Evolutionary conservation across 2,888 invertebrate species (phyloP).

Genomic region (Cryptus viduatorius): DNA sequence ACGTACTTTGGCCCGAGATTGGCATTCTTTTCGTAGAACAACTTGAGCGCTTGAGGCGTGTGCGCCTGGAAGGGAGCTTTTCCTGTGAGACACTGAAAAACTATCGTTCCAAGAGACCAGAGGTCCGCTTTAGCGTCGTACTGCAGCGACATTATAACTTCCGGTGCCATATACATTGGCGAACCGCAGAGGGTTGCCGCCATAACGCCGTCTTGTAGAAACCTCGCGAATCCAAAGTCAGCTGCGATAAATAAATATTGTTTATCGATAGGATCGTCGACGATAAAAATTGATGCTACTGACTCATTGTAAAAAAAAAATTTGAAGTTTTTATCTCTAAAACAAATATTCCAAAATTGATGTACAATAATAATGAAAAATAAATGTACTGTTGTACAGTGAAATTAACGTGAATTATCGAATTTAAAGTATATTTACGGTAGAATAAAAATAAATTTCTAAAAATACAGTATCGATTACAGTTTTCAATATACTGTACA

Average conservation of each 20-base stretch:
- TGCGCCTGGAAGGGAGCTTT: conserved; percentile 99
- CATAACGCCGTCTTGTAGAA: conserved; percentile 99
- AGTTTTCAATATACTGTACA: no score
- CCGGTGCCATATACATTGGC: conserved; percentile 99
- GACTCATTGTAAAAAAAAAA: no score
- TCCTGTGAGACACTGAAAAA: conserved; percentile 99
- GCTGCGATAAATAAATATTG: conserved; percentile 87
- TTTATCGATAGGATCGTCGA: background rate
- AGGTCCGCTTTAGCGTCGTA: conserved; percentile 99
- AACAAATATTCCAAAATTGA: no score
- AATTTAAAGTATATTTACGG: no score
- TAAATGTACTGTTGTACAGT: no score
- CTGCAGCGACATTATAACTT: conserved; percentile 99
- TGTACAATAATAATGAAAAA: no score
- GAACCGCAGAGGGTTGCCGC: conserved; percentile 99
- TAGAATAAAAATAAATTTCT: no score
- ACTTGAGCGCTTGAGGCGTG: conserved; percentile 98
- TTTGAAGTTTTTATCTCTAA: no score
- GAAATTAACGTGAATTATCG: no score
- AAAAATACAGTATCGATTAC: no score
- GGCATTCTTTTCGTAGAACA: conserved; percentile 97
- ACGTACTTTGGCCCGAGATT: conserved; percentile 95
- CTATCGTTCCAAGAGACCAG: conserved; percentile 99
- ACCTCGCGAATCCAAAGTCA: conserved; percentile 99
- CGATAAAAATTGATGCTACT: no score